Percentiles rank a stretch among this genome's conserved stretches.
These are phyloP conservation scores for Protonibea diacanthus DNA, from an alignment of 2,797 vertebrate genomes.

Conservation along the genomic window DNA sequence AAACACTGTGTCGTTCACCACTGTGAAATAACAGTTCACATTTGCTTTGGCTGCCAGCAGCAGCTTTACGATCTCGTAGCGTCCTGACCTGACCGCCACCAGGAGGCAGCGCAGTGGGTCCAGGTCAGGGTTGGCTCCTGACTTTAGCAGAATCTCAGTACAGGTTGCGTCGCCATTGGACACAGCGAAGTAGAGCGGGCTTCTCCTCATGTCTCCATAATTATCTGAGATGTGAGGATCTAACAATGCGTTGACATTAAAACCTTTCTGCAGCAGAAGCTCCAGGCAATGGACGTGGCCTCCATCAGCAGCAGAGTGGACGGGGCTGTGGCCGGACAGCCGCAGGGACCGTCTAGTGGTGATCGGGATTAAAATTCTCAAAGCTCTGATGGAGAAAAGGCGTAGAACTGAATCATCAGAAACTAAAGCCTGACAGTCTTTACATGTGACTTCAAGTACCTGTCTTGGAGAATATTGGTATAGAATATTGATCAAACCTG, in stretches of 20 bases:
- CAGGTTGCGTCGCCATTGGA: constrained; percentile 48
- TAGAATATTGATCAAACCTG: background rate
- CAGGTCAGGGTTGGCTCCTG: constrained; percentile 74
- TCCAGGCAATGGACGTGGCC: constrained; percentile 88
- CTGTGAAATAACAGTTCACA: constrained; percentile 91
- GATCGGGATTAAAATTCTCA: constrained; percentile 88
- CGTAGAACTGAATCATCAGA: background rate
- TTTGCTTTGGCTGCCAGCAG: constrained; percentile 87
- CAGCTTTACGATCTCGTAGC: constrained; percentile 87
- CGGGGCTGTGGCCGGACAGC: constrained; percentile 86
- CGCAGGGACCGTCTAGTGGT: constrained; percentile 86
- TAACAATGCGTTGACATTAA: constrained; percentile 85
- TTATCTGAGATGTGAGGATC: constrained; percentile 85
- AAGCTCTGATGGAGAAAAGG: constrained; percentile 73
- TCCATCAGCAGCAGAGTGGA: constrained; percentile 89
- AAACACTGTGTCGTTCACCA: constrained; percentile 89
- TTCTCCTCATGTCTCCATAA: constrained; percentile 86
- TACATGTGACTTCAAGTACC: background rate
- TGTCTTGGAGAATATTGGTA: background rate
- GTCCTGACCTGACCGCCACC: constrained; percentile 88
- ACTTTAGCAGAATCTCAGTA: constrained; percentile 44
- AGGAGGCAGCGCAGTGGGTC: constrained; percentile 91
- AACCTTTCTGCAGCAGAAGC: constrained; percentile 86
- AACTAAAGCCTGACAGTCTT: background rate
- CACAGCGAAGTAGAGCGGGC: constrained; percentile 75